Percentiles rank a stretch among this genome's conserved stretches.
phyloP scores from a whole-genome alignment of 2,113 vertebrate genomes.

The Thymallus thymallus region DNA sequence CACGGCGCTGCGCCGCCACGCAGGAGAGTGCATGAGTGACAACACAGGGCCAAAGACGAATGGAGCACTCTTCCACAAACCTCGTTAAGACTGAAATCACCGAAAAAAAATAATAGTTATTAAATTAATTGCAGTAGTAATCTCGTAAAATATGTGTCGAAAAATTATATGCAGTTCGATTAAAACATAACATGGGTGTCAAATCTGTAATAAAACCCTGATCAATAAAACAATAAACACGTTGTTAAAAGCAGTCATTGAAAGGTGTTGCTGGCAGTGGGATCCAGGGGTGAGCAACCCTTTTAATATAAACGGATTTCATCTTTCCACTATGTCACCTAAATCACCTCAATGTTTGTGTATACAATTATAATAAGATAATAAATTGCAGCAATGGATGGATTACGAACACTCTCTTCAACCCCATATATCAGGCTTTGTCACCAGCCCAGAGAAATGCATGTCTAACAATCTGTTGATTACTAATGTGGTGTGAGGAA shows the following conservation, averaged over 20 bases:
- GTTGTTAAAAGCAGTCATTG: constrained; percentile 97
- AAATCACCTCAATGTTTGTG: constrained; percentile 99
- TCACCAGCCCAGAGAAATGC: constrained; percentile 94
- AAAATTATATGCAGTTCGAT: constrained; percentile 97
- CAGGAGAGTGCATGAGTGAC: constrained; percentile 73
- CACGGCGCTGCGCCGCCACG: constrained; percentile 74
- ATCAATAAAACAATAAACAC: constrained; percentile 99
- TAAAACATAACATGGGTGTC: constrained; percentile 99
- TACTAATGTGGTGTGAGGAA: constrained; percentile 81
- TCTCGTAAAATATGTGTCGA: constrained; percentile 88
- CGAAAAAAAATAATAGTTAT: constrained; percentile 88
- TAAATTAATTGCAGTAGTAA: constrained; percentile 97
- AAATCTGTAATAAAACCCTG: constrained; percentile 93
- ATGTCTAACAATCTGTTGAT: constrained; percentile 99
- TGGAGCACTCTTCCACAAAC: constrained; percentile 81
- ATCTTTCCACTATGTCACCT: constrained; percentile 99
- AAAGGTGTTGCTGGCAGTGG: constrained; percentile 87
- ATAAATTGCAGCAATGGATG: constrained; percentile 98
- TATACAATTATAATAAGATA: constrained; percentile 99
- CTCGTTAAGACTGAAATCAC: constrained; percentile 79
- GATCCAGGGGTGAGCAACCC: constrained; percentile 98
- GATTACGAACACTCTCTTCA: constrained; percentile 89
- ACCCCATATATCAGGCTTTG: constrained; percentile 96
- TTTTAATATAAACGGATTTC: constrained; percentile 99
- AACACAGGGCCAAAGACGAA: constrained; percentile 81